phyloP scores from a whole-genome alignment of 2,888 invertebrate genomes.

The Fissipunctia ypsillon region DNA sequence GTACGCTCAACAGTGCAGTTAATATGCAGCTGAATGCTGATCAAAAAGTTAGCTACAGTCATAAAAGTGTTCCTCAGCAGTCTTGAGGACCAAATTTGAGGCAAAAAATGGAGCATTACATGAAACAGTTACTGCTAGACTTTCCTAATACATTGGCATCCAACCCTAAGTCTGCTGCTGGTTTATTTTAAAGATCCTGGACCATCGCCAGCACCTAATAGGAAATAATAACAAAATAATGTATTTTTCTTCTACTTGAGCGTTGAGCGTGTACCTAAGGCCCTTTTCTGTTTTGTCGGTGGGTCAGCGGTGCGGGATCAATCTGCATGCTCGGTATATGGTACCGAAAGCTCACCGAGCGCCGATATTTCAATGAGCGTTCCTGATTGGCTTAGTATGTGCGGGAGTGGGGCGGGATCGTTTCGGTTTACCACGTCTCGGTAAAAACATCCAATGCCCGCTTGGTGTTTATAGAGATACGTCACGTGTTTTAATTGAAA shows the following conservation, averaged over 20 bases:
- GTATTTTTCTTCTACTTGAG: neutral
- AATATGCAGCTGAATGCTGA: neutral
- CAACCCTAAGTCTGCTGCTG: neutral
- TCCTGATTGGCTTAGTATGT: too few relatives aligned
- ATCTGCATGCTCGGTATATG: too few relatives aligned
- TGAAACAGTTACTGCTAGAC: neutral
- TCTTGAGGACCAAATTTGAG: neutral
- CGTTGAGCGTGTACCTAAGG: neutral
- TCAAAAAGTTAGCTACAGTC: neutral
- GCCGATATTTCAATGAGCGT: too few relatives aligned
- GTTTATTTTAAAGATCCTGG: neutral
- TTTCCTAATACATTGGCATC: neutral
- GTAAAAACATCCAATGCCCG: too few relatives aligned
- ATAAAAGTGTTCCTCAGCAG: neutral
- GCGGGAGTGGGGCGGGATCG: too few relatives aligned
- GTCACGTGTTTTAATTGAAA: too few relatives aligned
- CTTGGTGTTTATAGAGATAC: too few relatives aligned
- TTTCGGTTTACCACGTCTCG: too few relatives aligned
- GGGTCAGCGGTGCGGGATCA: too few relatives aligned
- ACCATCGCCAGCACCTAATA: neutral
- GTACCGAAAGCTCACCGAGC: too few relatives aligned
- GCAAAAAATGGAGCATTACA: neutral
- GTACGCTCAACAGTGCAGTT: neutral
- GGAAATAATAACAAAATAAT: neutral
- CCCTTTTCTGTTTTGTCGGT: too few relatives aligned